Evolutionary conservation across 2,113 vertebrate species (phyloP), one percentile per base, ranked within the genome.

Genomic region (Hassar affinis): DNA sequence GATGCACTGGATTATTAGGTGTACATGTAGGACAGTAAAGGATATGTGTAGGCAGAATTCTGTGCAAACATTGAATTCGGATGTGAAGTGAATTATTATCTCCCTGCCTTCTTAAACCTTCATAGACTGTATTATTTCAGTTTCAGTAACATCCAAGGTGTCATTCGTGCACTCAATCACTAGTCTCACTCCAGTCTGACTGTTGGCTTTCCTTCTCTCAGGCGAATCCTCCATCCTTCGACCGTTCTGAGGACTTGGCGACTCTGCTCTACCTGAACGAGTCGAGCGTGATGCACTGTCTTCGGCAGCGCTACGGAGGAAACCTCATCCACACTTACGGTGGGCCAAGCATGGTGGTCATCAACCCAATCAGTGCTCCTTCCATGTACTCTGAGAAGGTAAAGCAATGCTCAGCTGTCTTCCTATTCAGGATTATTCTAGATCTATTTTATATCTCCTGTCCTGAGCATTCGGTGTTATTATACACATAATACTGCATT

Each of bases 331-430:
- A 99, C 91, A 96, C 96, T 0, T 95, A 97, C 0, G 95, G 97
- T 0, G 97, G 98, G 61, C 92, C 95, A 87, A 96, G 95, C 93
- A 94, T 96, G 93, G 95, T 99, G 14, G 90, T 98, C 90, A 92
- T 99, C 90, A 98, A 98, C 93, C 97, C 97, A 1, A 95, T 97
- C 25, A 98, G 96, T 88, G 93, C 96, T 8, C 97, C 97, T 0
- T 97, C 97, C 59, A 95, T 98, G 95, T 99, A 99, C 92, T 99
- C 98, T 0, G 97, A 99, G 92, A 99, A 99, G 97, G 98, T 85
- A 81, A 79, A 14, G 10, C 6, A 27, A 4, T 47, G 38, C 47
- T 45, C 12, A 3, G 7, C 22, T 27, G 18, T 42, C 38, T 14
- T 71, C 38, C 22, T 69, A 14, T 22, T 35, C n/a, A 30, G 38